A percentile compares a stretch with the other conserved stretches of the same genome.
These are phyloP conservation scores for Cylas formicarius DNA, from an alignment of 1,140 invertebrate genomes.

Conservation along the genomic window DNA sequence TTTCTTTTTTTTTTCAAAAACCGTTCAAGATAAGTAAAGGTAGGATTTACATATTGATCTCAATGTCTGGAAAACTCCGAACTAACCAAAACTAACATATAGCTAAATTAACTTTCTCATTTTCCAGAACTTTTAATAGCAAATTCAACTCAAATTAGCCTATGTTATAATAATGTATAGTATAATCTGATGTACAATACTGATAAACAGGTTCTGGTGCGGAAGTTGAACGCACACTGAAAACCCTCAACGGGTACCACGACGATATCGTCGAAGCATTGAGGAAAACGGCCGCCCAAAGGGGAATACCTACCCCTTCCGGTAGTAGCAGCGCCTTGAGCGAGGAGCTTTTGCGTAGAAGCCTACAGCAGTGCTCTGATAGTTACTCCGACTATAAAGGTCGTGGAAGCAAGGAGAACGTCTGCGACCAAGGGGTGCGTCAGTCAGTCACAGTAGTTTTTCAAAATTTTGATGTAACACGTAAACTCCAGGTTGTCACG, in stretches of 20 bases:
- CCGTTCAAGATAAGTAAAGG: no score
- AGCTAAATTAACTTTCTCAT: no score
- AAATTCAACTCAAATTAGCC: no score
- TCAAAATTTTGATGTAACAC: no score
- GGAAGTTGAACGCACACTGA: slow-evolving; percentile 75
- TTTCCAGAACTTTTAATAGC: no score
- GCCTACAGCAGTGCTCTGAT: slow-evolving; percentile 56
- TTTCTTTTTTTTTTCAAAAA: no score
- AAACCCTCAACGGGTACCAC: slow-evolving; percentile 84
- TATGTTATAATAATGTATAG: no score
- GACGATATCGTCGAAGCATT: slow-evolving; percentile 85
- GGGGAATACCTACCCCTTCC: slow-evolving; percentile 54
- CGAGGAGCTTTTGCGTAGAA: slow-evolving; percentile 56
- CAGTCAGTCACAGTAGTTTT: not conserved
- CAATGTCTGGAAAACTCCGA: no score
- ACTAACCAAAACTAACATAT: no score
- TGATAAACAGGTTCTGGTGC: slow-evolving; percentile 42
- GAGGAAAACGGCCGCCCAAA: slow-evolving; percentile 68
- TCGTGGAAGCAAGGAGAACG: slow-evolving; percentile 54
- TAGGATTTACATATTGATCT: no score
- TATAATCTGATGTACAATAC: no score
- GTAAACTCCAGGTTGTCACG: no score
- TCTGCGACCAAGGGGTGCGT: slow-evolving; percentile 50
- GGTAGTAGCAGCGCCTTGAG: slow-evolving; percentile 52
- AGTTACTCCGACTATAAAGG: slow-evolving; percentile 55